A percentile compares a stretch with the other conserved stretches of the same genome.
Conservation (phyloP, 2,888 invertebrate genomes). For the Acanthosepion lycidas region DNA sequence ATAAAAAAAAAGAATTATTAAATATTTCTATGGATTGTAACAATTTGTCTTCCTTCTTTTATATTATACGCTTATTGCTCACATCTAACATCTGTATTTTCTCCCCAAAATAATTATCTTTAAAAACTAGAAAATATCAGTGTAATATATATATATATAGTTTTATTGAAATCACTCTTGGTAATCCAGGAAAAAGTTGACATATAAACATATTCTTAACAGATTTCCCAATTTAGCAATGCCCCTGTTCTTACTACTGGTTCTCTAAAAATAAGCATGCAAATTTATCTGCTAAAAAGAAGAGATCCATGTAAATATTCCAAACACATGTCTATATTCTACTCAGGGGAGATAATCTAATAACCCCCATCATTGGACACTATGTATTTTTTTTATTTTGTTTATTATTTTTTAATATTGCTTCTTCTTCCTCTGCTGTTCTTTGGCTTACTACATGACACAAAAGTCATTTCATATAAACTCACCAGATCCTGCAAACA, state of each 20-base stretch:
- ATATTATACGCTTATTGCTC: no score
- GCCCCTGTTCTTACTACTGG: neutral
- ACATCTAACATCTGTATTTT: no score
- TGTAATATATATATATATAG: no score
- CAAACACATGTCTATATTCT: neutral
- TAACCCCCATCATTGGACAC: neutral
- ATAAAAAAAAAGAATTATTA: no score
- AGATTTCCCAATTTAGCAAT: neutral
- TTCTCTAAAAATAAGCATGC: neutral
- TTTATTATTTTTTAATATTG: neutral
- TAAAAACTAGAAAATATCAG: no score
- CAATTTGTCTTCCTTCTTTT: no score
- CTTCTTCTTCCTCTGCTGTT: neutral
- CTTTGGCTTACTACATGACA: neutral
- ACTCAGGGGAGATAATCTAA: constrained; percentile 3
- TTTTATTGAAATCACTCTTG: no score
- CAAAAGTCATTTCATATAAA: neutral
- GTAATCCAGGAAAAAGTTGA: no score
- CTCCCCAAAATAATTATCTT: no score
- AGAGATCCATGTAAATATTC: neutral
- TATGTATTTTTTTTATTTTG: neutral
- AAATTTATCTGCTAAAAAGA: neutral
- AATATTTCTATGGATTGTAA: no score
- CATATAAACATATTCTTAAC: neutral
- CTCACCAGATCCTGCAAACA: neutral